phyloP scores from a whole-genome alignment of 2,113 vertebrate species.

The Capreolus pygargus region DNA sequence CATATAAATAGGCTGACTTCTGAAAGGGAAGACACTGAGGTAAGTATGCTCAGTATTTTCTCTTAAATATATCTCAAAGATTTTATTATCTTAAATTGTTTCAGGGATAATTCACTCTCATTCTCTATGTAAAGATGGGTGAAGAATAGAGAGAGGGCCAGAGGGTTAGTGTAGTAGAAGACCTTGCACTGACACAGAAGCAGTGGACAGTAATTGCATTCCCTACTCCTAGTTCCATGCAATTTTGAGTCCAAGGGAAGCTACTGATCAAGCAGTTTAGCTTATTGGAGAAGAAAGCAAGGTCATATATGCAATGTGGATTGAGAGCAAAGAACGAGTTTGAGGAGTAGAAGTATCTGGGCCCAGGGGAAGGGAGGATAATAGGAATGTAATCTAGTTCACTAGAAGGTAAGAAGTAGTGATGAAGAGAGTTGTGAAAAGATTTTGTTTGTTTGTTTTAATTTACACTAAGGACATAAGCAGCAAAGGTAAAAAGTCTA shows the following conservation, averaged over 20 bases:
- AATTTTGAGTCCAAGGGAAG: background rate
- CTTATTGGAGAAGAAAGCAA: background rate
- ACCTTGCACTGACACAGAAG: background rate
- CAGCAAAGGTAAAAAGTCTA: background rate
- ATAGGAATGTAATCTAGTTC: background rate
- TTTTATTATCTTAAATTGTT: background rate
- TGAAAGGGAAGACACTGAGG: background rate
- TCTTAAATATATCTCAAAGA: background rate
- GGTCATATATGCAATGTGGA: background rate
- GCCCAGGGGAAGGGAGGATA: accelerated
- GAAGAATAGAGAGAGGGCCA: background rate
- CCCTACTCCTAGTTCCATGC: background rate
- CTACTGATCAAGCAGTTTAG: background rate
- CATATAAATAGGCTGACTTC: background rate
- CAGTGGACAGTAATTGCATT: background rate
- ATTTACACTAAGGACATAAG: background rate
- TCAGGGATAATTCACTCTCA: background rate
- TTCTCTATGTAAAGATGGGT: background rate
- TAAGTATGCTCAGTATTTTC: background rate
- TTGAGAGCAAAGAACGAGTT: background rate
- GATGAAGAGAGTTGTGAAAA: background rate
- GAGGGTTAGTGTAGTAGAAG: background rate
- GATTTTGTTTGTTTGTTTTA: background rate
- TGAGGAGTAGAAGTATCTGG: background rate
- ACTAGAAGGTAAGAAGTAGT: background rate